These are phyloP conservation scores for Harpalus rubripes DNA, from an alignment of 2,888 invertebrate genomes.

Conservation along the genomic window DNA sequence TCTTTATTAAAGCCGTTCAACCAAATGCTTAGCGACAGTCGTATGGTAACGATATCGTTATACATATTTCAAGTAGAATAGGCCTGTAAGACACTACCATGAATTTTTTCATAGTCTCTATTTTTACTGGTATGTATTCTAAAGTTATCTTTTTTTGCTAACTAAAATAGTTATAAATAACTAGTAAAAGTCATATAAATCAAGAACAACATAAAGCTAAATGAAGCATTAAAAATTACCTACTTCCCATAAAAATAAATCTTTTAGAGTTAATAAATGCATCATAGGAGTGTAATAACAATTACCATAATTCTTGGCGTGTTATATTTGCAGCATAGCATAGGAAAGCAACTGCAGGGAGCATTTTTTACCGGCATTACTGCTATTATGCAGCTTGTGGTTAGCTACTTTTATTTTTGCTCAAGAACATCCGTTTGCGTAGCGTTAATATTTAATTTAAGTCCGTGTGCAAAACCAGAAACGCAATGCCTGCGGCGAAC, in stretches of 20 bases:
- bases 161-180: neutral
- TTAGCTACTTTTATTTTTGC: slow-evolving; percentile 40
- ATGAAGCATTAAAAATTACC: slow-evolving; percentile 44
- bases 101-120: no score
- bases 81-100: no score
- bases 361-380: slow-evolving; percentile 9
- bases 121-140: neutral
- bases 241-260: slow-evolving; percentile 34
- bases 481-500: slow-evolving; percentile 43
- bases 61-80: no score
- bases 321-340: slow-evolving; percentile 11
- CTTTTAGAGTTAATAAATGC: slow-evolving; percentile 25
- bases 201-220: slow-evolving; percentile 26
- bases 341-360: slow-evolving; percentile 11
- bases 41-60: no score
- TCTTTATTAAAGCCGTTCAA: no score
- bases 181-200: neutral
- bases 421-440: slow-evolving; percentile 48
- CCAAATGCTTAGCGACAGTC: no score
- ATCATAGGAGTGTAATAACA: slow-evolving; percentile 44
- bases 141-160: neutral
- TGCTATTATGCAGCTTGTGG: slow-evolving; percentile 47
- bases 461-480: slow-evolving; percentile 51
- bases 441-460: slow-evolving; percentile 62
- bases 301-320: slow-evolving; percentile 46